phyloP scores from a whole-genome alignment of 2,888 invertebrate genomes.

The Cephus nigrinus region DNA sequence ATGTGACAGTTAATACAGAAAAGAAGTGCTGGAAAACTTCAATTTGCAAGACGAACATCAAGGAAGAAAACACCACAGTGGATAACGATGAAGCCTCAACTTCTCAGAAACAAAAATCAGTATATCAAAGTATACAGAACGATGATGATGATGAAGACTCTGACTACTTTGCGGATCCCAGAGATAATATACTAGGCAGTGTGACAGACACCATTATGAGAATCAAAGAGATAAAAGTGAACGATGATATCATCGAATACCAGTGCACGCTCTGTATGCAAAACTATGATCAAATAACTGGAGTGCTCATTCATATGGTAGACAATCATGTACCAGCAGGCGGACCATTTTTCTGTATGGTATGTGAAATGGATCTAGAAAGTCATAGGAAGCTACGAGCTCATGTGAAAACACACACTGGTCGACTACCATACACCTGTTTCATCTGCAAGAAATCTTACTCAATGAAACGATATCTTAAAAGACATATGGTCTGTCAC shows the following conservation, averaged over 20 bases:
- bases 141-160: constrained; percentile 38
- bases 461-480: constrained; percentile 56
- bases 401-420: constrained; percentile 71
- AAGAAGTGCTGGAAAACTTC: not conserved
- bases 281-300: constrained; percentile 52
- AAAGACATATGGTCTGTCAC: constrained; percentile 61
- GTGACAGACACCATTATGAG: constrained; percentile 58
- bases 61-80: constrained; percentile 4
- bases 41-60: not conserved
- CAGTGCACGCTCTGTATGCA: constrained; percentile 60
- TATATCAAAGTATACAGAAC: not conserved
- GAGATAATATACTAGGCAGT: constrained; percentile 55
- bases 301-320: constrained; percentile 51
- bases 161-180: constrained; percentile 41
- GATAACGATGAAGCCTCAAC: constrained; percentile 3
- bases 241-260: constrained; percentile 45
- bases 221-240: constrained; percentile 57
- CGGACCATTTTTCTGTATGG: constrained; percentile 70
- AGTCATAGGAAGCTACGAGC: constrained; percentile 69
- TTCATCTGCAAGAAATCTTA: constrained; percentile 60
- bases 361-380: constrained; percentile 71
- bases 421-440: constrained; percentile 69
- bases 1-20: not conserved
- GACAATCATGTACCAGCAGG: constrained; percentile 57
- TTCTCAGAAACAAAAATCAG: not conserved